These are phyloP conservation scores for Rhinophrynus dorsalis DNA, from an alignment of 2,797 vertebrate species.

Conservation along the genomic window DNA sequence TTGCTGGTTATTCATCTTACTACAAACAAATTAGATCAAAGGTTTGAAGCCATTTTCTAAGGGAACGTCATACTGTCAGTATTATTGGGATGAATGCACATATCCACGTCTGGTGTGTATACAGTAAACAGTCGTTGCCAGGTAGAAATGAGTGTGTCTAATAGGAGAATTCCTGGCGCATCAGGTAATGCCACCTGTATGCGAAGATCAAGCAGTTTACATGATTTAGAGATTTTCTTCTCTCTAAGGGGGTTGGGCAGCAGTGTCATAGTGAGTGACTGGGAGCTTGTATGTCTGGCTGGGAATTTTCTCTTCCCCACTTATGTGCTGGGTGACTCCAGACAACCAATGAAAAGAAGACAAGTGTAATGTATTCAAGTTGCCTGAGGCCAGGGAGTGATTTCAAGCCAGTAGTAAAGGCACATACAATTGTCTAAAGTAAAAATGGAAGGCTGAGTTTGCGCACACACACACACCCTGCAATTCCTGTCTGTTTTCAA, in stretches of 20 bases:
- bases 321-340: not conserved
- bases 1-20: not conserved
- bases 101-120: not conserved
- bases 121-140: conserved; percentile 33
- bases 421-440: not conserved
- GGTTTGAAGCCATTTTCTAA: not conserved
- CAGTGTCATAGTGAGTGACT: not conserved
- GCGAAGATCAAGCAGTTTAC: conserved; percentile 11
- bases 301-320: not conserved
- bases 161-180: conserved; percentile 28
- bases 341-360: conserved; percentile 26
- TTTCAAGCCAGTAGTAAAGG: not conserved
- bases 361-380: conserved; percentile 36
- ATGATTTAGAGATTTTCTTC: not conserved
- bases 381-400: conserved; percentile 11
- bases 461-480: not conserved
- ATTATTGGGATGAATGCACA: not conserved
- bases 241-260: conserved; percentile 3
- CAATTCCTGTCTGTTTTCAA: not conserved
- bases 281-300: not conserved
- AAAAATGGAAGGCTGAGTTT: not conserved
- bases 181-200: conserved; percentile 39
- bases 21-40: not conserved
- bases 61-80: not conserved
- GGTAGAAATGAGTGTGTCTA: not conserved